These are phyloP conservation scores for Lepisosteus osseus DNA, from an alignment of 2,113 vertebrate species.

Conservation along the genomic window DNA sequence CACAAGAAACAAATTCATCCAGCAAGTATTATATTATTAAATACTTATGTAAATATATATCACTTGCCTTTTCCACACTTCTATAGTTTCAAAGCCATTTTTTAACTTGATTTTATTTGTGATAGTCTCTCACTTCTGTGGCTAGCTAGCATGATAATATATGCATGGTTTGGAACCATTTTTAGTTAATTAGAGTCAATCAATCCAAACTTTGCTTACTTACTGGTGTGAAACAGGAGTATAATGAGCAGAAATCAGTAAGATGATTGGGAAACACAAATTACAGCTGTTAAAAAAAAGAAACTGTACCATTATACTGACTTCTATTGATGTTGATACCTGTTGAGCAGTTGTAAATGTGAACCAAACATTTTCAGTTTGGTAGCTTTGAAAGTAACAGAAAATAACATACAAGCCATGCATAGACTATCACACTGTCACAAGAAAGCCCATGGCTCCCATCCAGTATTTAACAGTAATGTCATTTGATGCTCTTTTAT, in stretches of 20 bases:
- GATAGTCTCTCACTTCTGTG: constrained; percentile 92
- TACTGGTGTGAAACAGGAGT: constrained; percentile 99
- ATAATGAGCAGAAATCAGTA: constrained; percentile 99
- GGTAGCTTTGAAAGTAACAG: too few species aligned
- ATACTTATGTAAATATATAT: constrained; percentile 55
- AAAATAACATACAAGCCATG: too few species aligned
- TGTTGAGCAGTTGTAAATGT: constrained; percentile 69
- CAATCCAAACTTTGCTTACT: constrained; percentile 99
- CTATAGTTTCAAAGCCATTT: constrained; percentile 77
- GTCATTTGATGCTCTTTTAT: too few species aligned
- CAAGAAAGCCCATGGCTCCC: too few species aligned
- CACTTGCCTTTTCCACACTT: constrained; percentile 67
- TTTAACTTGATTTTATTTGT: constrained; percentile 90
- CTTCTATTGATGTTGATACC: constrained; percentile 67
- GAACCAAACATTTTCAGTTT: too few species aligned
- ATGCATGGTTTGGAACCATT: constrained; percentile 98
- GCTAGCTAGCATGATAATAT: constrained; percentile 98
- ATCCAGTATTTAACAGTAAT: too few species aligned
- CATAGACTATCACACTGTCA: too few species aligned
- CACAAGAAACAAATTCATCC: background rate
- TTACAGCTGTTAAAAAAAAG: constrained; percentile 85
- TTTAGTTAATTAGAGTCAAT: constrained; percentile 99
- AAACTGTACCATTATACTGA: constrained; percentile 71
- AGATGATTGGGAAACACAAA: constrained; percentile 99
- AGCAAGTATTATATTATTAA: background rate